Conservation (phyloP, 2,888 invertebrate genomes). For the Cybosia mesomella region DNA sequence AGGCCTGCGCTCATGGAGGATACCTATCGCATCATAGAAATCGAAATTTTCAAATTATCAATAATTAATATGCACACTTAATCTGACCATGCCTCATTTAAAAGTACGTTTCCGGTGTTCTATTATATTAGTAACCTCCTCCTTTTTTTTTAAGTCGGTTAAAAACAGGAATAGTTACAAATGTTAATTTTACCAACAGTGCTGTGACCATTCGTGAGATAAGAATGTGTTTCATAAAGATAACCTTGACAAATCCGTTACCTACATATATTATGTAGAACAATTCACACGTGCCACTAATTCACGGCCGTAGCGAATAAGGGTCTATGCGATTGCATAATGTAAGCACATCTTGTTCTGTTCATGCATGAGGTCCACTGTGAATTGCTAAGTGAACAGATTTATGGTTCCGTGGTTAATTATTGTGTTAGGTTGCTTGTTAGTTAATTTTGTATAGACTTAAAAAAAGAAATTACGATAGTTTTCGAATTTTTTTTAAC, state of each 20-base stretch:
- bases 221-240: slow-evolving; percentile 1
- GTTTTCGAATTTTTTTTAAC: background rate
- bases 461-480: background rate
- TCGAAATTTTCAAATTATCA: too few relatives aligned
- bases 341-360: slow-evolving; percentile 9
- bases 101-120: too few relatives aligned
- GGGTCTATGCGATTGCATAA: slow-evolving; percentile 13
- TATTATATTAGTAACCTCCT: too few relatives aligned
- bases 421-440: background rate
- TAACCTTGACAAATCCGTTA: slow-evolving; percentile 15
- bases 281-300: background rate
- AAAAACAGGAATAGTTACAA: background rate
- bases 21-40: too few relatives aligned
- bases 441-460: background rate
- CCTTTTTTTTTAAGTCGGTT: too few relatives aligned
- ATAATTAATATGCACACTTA: too few relatives aligned
- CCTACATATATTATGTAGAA: background rate
- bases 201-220: slow-evolving; percentile 6
- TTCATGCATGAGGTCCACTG: slow-evolving; percentile 3
- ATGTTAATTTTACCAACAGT: background rate
- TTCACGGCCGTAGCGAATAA: slow-evolving; percentile 19
- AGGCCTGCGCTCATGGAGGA: too few relatives aligned
- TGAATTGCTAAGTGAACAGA: background rate
- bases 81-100: too few relatives aligned
- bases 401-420: background rate